Base-by-base conservation (phyloP, 2,888 invertebrate species). In the Ophraella communa region DNA sequence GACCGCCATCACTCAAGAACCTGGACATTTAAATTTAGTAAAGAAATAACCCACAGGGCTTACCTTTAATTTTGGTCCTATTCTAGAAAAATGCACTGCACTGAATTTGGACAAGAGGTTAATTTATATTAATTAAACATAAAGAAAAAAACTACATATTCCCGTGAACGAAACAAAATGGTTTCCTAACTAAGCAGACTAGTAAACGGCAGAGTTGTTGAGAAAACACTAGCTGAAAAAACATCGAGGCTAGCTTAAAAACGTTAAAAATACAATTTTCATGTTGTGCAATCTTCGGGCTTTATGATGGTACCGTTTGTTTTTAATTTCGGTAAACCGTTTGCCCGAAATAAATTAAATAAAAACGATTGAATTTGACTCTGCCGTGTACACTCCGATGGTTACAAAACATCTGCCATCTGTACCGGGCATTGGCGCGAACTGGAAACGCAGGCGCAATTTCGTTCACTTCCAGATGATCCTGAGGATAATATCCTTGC, bases 321-420 rank as follows among this genome's bases (percentile, higher is more conserved):
- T 62, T 67, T 55, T 45, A 27, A 42, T 27, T 64, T 66, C 62
- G 65, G 64, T 51, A 62, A 62, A 65, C 72, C 67, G 70, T 68
- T 73, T 62, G 60, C 66, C 70, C 67, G 65, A 68, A 75, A 77
- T 73, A 71, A 73, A 73, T 62, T 69, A 62, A 63, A 66, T 61
- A 68, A 78, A 74, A 73, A 27, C 59, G 64, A 71, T 70, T 74
- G 69, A 69, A 73, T 74, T 75, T 72, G 71, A 72, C 65, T 73
- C 71, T 74, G 73, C 77, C 78, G 77, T 78, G 77, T 74, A 73
- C 77, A 76, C 74, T 74, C 74, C 71, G 69, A 71, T 74, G 77
- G 79, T 81, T 81, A 81, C 81, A 81, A 83, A 83, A 82, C 83
- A 83, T 83, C 82, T 82, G 82, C 82, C 81, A 82, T 82, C 81